phyloP scores from a whole-genome alignment of 2,797 vertebrate genomes.

The Cynopterus sphinx region DNA sequence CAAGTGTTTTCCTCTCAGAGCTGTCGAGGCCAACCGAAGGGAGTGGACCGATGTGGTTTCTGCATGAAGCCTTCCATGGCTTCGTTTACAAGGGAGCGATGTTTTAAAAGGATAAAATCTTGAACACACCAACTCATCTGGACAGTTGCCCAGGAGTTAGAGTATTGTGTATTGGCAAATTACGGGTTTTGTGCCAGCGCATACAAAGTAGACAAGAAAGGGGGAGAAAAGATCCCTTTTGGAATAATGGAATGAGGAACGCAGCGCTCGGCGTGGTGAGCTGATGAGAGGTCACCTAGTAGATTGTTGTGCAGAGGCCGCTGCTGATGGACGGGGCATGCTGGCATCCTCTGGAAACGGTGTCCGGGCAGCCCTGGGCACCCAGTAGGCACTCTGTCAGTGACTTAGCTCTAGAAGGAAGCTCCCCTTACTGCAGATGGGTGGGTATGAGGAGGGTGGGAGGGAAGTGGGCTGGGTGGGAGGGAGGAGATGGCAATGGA shows the following conservation, averaged over 20 bases:
- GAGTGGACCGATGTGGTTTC: accelerated
- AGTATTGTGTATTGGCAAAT: slow-evolving; percentile 68
- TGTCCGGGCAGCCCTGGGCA: not conserved
- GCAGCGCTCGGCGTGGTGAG: accelerated
- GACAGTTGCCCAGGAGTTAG: slow-evolving; percentile 65
- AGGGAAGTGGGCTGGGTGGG: not conserved
- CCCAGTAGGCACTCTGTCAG: not conserved
- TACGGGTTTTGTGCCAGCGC: slow-evolving; percentile 63
- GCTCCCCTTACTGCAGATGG: not conserved
- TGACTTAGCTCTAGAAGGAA: not conserved
- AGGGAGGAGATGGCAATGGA: not conserved
- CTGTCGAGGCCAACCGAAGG: not conserved
- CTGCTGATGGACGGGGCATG: not conserved
- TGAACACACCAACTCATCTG: slow-evolving; percentile 56
- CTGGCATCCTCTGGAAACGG: slow-evolving; percentile 15
- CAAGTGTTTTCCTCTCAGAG: not conserved
- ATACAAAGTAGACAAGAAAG: slow-evolving; percentile 48
- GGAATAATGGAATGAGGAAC: not conserved
- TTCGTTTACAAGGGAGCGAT: slow-evolving; percentile 52
- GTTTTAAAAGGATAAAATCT: slow-evolving; percentile 34
- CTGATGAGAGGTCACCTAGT: slow-evolving; percentile 59
- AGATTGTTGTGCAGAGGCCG: not conserved
- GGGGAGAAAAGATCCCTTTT: not conserved
- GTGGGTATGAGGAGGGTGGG: not conserved
- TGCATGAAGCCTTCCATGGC: slow-evolving; percentile 33